Conservation (phyloP, 2,888 invertebrate species). For the Limenitis camilla region DNA sequence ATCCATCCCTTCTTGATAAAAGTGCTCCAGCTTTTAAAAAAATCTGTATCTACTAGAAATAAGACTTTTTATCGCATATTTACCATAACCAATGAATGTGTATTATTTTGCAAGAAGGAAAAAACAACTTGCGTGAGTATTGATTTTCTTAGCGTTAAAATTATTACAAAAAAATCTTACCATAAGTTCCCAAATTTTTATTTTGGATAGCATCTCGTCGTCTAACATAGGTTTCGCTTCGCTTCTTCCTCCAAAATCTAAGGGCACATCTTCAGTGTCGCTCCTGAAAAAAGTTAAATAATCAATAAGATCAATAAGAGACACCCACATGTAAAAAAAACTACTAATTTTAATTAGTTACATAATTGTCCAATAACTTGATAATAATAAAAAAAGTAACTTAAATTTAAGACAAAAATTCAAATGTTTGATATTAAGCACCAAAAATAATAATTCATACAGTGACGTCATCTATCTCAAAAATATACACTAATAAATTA, state of each 20-base stretch:
- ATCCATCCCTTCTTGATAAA: too few species aligned
- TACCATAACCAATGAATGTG: too few species aligned
- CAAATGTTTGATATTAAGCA: too few species aligned
- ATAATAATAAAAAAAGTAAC: background rate
- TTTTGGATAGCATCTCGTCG: constrained; percentile 54
- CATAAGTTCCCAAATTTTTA: constrained; percentile 64
- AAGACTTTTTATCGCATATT: too few species aligned
- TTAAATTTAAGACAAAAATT: background rate
- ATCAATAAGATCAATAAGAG: too few species aligned
- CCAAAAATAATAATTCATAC: background rate
- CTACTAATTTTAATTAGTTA: too few species aligned
- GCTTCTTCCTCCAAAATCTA: constrained; percentile 36
- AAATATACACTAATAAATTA: background rate
- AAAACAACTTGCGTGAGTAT: too few species aligned
- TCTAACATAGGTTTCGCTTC: constrained; percentile 66
- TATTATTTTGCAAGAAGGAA: too few species aligned
- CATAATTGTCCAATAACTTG: background rate
- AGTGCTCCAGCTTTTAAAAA: too few species aligned
- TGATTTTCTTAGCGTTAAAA: too few species aligned
- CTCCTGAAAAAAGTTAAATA: constrained; percentile 39
- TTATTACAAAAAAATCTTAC: constrained; percentile 29
- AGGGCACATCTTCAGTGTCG: constrained; percentile 35
- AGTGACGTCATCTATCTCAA: constrained; percentile 2
- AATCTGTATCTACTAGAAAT: too few species aligned
- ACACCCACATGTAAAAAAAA: too few species aligned